Percentiles rank a stretch among this genome's conserved stretches.
Evolutionary conservation across 2,113 vertebrate genomes (phyloP).

Genomic region (Charina bottae): DNA sequence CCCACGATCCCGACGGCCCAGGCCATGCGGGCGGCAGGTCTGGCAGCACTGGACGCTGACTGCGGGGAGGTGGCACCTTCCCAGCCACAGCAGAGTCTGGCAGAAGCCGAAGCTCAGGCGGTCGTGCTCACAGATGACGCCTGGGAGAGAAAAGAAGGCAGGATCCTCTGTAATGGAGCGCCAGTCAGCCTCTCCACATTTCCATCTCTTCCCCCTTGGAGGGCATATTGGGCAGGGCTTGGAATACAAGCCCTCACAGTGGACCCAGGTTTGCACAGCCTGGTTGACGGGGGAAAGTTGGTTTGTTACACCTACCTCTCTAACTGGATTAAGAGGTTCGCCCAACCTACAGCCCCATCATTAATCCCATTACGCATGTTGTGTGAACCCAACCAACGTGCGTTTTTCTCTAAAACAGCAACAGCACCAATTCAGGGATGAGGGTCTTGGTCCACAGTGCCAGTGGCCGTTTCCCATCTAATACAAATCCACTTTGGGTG

Average conservation of each 20-base stretch:
- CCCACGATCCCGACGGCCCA: constrained; percentile 53
- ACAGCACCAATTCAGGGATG: neutral
- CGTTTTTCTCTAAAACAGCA: neutral
- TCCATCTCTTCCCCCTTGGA: neutral
- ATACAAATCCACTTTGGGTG: neutral
- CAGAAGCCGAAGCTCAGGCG: constrained; percentile 84
- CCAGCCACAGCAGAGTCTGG: constrained; percentile 83
- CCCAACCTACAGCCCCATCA: neutral
- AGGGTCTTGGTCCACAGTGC: neutral
- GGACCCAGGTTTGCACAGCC: neutral
- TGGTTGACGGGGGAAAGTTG: neutral
- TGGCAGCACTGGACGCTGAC: constrained; percentile 86
- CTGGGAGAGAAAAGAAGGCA: constrained; percentile 45
- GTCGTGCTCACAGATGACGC: constrained; percentile 78
- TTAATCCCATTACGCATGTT: neutral
- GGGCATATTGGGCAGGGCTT: neutral
- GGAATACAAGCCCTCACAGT: neutral
- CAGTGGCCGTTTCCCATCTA: neutral
- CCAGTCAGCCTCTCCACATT: neutral
- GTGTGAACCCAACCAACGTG: neutral
- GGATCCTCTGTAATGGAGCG: neutral
- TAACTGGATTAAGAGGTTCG: neutral
- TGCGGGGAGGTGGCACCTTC: constrained; percentile 80
- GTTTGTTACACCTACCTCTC: neutral
- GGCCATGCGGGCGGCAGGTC: constrained; percentile 72